Evolutionary conservation across 2,797 vertebrate genomes (phyloP), one percentile per base, ranked within the genome.

Genomic region (Enteromius unitaeniatus): DNA sequence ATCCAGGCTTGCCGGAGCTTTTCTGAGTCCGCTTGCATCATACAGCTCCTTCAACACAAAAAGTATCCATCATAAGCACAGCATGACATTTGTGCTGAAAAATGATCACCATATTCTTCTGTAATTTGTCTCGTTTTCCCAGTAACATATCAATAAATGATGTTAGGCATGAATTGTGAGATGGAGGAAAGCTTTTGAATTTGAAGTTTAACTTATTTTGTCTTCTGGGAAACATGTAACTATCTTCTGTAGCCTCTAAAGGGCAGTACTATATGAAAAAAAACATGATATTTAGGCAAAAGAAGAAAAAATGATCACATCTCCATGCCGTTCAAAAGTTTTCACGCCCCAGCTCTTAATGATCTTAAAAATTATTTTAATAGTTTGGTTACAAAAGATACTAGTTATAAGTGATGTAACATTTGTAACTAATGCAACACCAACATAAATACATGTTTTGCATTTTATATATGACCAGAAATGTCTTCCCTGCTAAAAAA

Each of bases 21-120:
- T 88, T 99, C 98, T 0, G 97, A 97, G 92, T 99, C 98, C 0
- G 98, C 98, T 93, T 99, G 98, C 90, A 99, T 96, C 96, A 99
- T 99, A 87, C 98, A 99, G 92, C 97, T 99, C 93, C 98, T 99
- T 86, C 69, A 79, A 9, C 4, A 15, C 4, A 72, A 10, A 83
- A 1, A 23, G 17, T 34, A 75, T 28, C 45, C 37, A 2, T 9
- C n/a, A 58, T 9, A 60, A 5, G 45, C 4, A 42, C 75, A 55
- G 88, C 78, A 84, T 91, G 67, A 82, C 87, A 47, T 73, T 34
- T 9, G 45, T 19, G n/a, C 77, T 55, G 2, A 4, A 23, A 17
- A 23, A 34, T 7, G 7, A 53, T 14, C 11, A 19, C 15, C 11
- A 14, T 1, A 10, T 15, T 4, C 23, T 5, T 58, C 10, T 6